phyloP scores from a whole-genome alignment of 2,113 vertebrate genomes.

The Aegotheles bennettii region DNA sequence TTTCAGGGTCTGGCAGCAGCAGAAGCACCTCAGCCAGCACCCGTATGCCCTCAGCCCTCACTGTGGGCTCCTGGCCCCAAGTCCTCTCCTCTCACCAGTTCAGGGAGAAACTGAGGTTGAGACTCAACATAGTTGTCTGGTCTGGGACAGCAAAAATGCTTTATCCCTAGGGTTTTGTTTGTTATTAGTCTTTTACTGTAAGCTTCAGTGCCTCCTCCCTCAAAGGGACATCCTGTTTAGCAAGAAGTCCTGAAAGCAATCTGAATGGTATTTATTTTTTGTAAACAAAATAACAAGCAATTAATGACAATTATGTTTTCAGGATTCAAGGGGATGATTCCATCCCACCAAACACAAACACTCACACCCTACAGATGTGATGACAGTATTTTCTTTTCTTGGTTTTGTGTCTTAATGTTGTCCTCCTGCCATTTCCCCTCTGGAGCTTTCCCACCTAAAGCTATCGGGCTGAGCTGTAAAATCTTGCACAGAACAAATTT shows the following conservation, averaged over 20 bases:
- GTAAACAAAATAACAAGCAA: constrained; percentile 49
- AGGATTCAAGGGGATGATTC: constrained; percentile 10
- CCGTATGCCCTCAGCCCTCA: neutral
- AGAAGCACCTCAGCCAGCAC: neutral
- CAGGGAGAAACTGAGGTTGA: neutral
- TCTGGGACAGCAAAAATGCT: constrained; percentile 10
- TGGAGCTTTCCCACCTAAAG: neutral
- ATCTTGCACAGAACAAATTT: neutral
- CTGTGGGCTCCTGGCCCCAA: neutral
- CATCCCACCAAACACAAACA: neutral
- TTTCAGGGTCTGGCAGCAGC: neutral
- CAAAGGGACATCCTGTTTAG: constrained; percentile 45
- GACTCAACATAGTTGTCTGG: neutral
- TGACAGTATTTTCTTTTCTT: constrained; percentile 13
- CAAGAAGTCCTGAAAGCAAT: constrained; percentile 36
- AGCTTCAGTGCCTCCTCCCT: constrained; percentile 13
- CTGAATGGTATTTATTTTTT: neutral
- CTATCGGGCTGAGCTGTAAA: neutral
- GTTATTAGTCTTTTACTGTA: constrained; percentile 21
- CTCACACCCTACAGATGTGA: neutral
- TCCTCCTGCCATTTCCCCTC: neutral
- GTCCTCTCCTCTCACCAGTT: neutral
- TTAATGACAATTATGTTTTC: constrained; percentile 11
- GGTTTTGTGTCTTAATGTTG: neutral
- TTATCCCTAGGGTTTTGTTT: constrained; percentile 12